A percentile compares a stretch with the other conserved stretches of the same genome.
Evolutionary conservation across 1,140 invertebrate genomes (phyloP).

Genomic region (Drosophila nikananu): DNA sequence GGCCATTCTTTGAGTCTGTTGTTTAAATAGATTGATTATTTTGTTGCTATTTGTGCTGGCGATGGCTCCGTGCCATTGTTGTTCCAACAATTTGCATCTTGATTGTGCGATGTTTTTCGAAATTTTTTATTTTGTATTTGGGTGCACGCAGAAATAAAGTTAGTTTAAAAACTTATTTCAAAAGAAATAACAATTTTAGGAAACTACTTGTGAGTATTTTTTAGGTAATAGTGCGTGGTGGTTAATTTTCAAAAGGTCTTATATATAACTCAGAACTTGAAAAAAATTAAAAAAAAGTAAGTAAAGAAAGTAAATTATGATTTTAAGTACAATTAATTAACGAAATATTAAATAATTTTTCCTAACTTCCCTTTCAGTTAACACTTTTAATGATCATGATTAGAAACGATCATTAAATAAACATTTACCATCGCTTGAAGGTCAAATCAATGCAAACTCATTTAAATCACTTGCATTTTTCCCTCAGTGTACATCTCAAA

Average conservation of each 20-base stretch:
- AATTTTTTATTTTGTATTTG: slow-evolving; percentile 2
- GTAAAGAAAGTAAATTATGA: too few species aligned
- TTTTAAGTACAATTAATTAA: too few species aligned
- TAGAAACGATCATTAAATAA: background rate
- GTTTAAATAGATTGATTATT: slow-evolving; percentile 79
- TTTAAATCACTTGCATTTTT: background rate
- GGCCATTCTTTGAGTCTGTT: slow-evolving; percentile 55
- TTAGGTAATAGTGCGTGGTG: too few species aligned
- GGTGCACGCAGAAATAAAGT: slow-evolving; percentile 11
- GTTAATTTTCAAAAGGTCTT: too few species aligned
- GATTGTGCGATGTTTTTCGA: slow-evolving; percentile 58
- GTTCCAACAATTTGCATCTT: slow-evolving; percentile 74
- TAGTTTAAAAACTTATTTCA: background rate
- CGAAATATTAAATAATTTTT: too few species aligned
- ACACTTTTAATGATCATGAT: background rate
- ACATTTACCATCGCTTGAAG: background rate
- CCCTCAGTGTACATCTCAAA: background rate
- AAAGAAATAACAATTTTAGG: too few species aligned
- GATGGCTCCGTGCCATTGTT: slow-evolving; percentile 59
- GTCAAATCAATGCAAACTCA: background rate
- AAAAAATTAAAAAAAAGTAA: too few species aligned
- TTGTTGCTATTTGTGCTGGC: slow-evolving; percentile 51
- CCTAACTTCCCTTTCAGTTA: background rate
- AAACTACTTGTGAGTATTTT: background rate
- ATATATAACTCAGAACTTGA: too few species aligned